phyloP scores from a whole-genome alignment of 2,113 vertebrate species.

The Apteryx mantelli region DNA sequence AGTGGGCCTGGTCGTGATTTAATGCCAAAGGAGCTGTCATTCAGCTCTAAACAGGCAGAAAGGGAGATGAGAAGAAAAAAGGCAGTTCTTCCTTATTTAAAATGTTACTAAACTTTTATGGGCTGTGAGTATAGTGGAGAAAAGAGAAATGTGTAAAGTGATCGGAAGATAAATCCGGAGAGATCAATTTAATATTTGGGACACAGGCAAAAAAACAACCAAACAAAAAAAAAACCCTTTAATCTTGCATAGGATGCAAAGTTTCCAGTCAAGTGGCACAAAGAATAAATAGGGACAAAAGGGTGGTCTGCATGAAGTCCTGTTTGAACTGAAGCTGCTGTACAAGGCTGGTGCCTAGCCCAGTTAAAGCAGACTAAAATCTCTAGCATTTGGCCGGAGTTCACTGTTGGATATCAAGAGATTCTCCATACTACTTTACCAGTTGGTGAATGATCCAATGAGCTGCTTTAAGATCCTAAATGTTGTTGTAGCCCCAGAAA shows the following conservation, averaged over 20 bases:
- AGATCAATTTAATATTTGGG: not conserved
- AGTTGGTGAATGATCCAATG: conserved; percentile 15
- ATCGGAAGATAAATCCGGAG: not conserved
- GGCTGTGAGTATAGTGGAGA: not conserved
- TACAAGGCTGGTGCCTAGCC: not conserved
- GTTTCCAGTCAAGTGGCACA: not conserved
- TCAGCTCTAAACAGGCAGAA: not conserved
- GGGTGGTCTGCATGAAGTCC: not conserved
- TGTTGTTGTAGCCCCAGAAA: not conserved
- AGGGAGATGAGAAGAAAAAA: not conserved
- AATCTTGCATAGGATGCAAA: not conserved
- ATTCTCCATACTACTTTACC: conserved; percentile 50
- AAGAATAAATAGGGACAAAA: not conserved
- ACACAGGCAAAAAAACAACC: not conserved
- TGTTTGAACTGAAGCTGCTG: not conserved
- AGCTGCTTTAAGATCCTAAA: conserved; percentile 49
- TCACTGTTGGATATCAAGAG: not conserved
- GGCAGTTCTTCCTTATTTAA: not conserved
- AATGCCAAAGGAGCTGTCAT: not conserved
- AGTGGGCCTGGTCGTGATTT: conserved; percentile 10
- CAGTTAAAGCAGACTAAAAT: not conserved
- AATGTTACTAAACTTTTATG: not conserved
- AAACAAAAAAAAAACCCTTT: not conserved
- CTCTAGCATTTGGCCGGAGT: conserved; percentile 32
- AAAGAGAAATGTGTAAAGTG: not conserved